These are phyloP conservation scores for Neogale vison DNA, from an alignment of 2,113 vertebrate species.

Conservation along the genomic window DNA sequence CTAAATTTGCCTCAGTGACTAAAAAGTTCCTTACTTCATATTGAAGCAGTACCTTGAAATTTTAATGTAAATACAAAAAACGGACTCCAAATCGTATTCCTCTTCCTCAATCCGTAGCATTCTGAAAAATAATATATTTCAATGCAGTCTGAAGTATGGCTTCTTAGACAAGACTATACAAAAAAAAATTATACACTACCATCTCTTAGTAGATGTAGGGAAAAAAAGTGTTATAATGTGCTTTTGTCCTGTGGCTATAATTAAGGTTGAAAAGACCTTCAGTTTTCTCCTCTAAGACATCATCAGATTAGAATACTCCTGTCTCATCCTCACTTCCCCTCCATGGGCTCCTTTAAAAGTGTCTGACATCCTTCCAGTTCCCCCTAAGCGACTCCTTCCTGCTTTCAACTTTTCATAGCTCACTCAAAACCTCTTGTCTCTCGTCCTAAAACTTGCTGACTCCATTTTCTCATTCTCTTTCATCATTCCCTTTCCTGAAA, in stretches of 20 bases:
- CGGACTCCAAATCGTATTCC: neutral
- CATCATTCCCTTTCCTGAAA: constrained; percentile 41
- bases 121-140: constrained; percentile 14
- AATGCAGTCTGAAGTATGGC: constrained; percentile 30
- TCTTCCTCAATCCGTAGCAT: constrained; percentile 3
- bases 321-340: neutral
- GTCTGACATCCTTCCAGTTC: neutral
- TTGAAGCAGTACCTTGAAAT: constrained; percentile 47
- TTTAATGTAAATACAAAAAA: constrained; percentile 50
- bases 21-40: constrained; percentile 44
- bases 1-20: constrained; percentile 51
- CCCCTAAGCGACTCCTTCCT: neutral
- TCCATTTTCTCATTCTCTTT: constrained; percentile 50
- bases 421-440: neutral
- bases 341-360: neutral
- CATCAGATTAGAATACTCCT: constrained; percentile 24
- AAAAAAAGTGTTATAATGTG: neutral
- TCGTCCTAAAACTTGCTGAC: constrained; percentile 37
- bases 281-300: constrained; percentile 29
- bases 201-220: neutral
- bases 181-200: neutral
- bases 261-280: constrained; percentile 51
- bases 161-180: constrained; percentile 28
- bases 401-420: constrained; percentile 39
- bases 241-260: constrained; percentile 55